Evolutionary conservation across 2,113 vertebrate species (phyloP).

Genomic region (Prunella fulvescens): DNA sequence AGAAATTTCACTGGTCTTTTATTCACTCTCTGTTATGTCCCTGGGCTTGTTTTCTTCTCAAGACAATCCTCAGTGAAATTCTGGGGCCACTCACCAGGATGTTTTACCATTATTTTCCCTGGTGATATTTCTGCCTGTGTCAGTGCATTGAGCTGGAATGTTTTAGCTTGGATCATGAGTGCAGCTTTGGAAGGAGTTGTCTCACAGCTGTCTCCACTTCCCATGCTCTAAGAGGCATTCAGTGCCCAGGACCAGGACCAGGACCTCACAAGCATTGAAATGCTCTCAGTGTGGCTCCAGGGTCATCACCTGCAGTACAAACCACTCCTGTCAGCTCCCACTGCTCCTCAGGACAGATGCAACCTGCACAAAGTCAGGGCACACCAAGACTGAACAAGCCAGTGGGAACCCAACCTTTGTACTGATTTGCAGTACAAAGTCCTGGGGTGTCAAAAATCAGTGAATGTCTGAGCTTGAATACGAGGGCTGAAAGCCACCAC

Average conservation of each 20-base stretch:
- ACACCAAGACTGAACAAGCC: neutral
- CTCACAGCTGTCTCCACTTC: neutral
- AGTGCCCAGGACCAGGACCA: neutral
- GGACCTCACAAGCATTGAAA: neutral
- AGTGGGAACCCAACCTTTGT: neutral
- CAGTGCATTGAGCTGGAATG: neutral
- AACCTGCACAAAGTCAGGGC: neutral
- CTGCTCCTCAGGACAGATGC: neutral
- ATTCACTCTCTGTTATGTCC: neutral
- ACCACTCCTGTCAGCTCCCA: neutral
- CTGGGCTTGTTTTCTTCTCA: neutral
- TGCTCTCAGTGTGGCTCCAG: neutral
- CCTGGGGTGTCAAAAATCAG: neutral
- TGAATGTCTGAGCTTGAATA: neutral
- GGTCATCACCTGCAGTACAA: neutral
- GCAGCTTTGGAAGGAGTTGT: neutral
- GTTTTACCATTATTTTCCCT: neutral
- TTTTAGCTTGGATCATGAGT: neutral
- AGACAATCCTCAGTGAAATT: neutral
- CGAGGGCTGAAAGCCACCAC: neutral
- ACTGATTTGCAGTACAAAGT: rapidly evolving
- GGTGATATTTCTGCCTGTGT: neutral
- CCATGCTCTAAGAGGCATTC: rapidly evolving
- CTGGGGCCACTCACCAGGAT: neutral
- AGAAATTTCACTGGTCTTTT: neutral